These are phyloP conservation scores for Nothocercus julius DNA, from an alignment of 2,113 vertebrate species.

Conservation along the genomic window DNA sequence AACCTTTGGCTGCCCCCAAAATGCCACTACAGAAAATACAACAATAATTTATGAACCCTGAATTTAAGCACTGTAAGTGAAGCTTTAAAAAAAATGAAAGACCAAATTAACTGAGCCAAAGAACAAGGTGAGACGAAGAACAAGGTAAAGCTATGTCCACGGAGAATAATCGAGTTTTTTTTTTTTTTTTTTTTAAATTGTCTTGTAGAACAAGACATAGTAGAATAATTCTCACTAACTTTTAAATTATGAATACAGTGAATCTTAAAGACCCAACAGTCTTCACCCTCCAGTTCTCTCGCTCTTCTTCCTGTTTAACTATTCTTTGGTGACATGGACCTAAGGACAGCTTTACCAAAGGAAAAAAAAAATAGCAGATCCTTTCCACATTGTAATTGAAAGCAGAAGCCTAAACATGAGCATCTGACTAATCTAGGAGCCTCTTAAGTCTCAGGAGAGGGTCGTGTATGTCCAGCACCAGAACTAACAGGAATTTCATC, in stretches of 20 bases:
- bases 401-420: not conserved
- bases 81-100: conserved; percentile 7
- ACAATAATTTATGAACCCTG: conserved; percentile 1
- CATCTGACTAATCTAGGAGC: not conserved
- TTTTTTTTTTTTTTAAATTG: not conserved
- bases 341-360: not conserved
- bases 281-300: not conserved
- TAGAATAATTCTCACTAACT: conserved; percentile 49
- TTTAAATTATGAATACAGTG: conserved; percentile 39
- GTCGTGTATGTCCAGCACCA: not conserved
- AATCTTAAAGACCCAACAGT: conserved; percentile 38
- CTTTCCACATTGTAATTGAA: not conserved
- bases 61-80: conserved; percentile 25
- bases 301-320: not conserved
- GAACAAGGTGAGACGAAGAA: not conserved
- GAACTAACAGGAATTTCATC: not conserved
- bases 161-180: conserved; percentile 3
- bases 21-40: not conserved
- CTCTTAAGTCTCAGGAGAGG: not conserved
- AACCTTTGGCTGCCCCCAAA: not conserved
- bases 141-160: not conserved
- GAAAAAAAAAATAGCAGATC: not conserved
- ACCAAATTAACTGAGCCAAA: conserved; percentile 26
- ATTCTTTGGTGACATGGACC: not conserved
- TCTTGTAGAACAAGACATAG: conserved; percentile 17